These are phyloP conservation scores for Pan troglodytes DNA, from an alignment of 2,113 vertebrate genomes.

Conservation along the genomic window NHGRI_mPanTro3-v2.1_pri NC_072398.2:172737001-172737500, in stretches of 20 bases:
- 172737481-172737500: neutral
- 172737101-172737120: neutral
- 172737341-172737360: conserved; percentile 31
- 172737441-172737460: neutral
- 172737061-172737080: neutral
- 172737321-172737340: neutral
- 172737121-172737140: conserved; percentile 40
- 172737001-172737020: conserved; percentile 54
- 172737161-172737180: conserved; percentile 74
- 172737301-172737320: neutral
- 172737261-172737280: accelerated
- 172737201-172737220: conserved; percentile 4
- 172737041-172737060: conserved; percentile 50
- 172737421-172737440: neutral
- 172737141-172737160: neutral
- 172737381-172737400: neutral
- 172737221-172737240: conserved; percentile 59
- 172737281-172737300: neutral
- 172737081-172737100: neutral
- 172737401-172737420: neutral
- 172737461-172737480: neutral
- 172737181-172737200: conserved; percentile 74
- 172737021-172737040: conserved; percentile 68
- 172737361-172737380: conserved; percentile 53
- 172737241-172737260: neutral